phyloP scores from a whole-genome alignment of 2,797 vertebrate genomes.

The Margarornis squamiger region DNA sequence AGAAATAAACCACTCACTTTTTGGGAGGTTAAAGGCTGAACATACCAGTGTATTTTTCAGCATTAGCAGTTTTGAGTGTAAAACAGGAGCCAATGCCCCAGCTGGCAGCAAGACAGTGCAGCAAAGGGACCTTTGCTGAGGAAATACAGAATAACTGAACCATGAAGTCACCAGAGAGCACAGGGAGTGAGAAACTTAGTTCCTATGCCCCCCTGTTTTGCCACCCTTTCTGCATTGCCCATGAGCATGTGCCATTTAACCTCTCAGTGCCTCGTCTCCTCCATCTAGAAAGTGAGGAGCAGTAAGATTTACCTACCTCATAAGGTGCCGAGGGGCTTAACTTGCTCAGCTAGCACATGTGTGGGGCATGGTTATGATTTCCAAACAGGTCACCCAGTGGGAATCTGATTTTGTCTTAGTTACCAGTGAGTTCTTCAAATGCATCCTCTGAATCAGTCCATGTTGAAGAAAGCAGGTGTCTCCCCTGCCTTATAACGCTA shows the following conservation, averaged over 20 bases:
- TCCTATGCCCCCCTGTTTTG: neutral
- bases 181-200: neutral
- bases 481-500: neutral
- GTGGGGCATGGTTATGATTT: neutral
- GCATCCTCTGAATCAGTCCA: neutral
- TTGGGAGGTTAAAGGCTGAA: neutral
- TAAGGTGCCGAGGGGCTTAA: neutral
- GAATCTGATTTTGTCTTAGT: neutral
- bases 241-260: neutral
- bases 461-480: neutral
- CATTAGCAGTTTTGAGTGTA: neutral
- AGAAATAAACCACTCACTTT: neutral
- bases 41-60: neutral
- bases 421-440: neutral
- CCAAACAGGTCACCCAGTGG: neutral
- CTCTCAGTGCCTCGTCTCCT: neutral
- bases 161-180: neutral
- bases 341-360: neutral
- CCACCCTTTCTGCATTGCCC: neutral
- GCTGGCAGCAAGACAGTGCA: neutral
- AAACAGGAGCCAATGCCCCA: rapidly evolving
- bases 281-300: neutral
- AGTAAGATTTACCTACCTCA: neutral
- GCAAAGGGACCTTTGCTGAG: neutral
- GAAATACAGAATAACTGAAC: neutral